phyloP scores from a whole-genome alignment of 2,113 vertebrate genomes.

The Embiotoca jacksoni region DNA sequence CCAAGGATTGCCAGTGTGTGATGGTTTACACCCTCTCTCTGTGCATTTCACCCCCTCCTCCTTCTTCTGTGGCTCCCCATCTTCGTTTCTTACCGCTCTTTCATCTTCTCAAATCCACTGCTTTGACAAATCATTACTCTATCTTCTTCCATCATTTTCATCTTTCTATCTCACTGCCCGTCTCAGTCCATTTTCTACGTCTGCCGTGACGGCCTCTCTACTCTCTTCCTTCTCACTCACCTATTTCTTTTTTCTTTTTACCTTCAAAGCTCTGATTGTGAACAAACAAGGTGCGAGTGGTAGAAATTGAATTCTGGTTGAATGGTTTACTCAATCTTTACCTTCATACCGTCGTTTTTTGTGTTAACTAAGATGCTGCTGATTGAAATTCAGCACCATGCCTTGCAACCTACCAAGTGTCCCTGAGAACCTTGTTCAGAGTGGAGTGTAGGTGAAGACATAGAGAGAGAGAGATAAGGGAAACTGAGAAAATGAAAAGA shows the following conservation, averaged over 20 bases:
- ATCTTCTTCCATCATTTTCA: conserved; percentile 43
- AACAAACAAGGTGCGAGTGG: conserved; percentile 37
- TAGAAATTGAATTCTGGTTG: conserved; percentile 62
- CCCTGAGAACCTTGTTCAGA: conserved; percentile 69
- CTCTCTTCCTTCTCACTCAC: not conserved
- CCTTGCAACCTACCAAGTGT: conserved; percentile 61
- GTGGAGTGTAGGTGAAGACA: conserved; percentile 66
- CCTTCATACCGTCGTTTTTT: not conserved
- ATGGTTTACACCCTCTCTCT: conserved; percentile 13
- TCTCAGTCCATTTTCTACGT: conserved; percentile 21
- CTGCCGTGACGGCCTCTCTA: conserved; percentile 14
- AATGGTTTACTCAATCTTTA: conserved; percentile 54
- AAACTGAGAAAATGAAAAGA: conserved; percentile 44
- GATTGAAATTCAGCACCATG: conserved; percentile 70
- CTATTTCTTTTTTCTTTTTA: not conserved
- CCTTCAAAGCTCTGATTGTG: conserved; percentile 48
- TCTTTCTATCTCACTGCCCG: conserved; percentile 1
- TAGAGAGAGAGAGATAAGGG: conserved; percentile 51
- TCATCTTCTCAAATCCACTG: conserved; percentile 55
- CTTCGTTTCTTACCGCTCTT: conserved; percentile 29
- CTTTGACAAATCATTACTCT: conserved; percentile 50
- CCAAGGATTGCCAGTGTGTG: not conserved
- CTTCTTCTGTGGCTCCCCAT: not conserved
- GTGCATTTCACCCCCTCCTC: conserved; percentile 11
- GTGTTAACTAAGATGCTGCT: conserved; percentile 61